These are phyloP conservation scores for Beroe forskalii DNA, from an alignment of 37 sponge, comb jelly and placozoan genomes.

Conservation along the genomic window DNA sequence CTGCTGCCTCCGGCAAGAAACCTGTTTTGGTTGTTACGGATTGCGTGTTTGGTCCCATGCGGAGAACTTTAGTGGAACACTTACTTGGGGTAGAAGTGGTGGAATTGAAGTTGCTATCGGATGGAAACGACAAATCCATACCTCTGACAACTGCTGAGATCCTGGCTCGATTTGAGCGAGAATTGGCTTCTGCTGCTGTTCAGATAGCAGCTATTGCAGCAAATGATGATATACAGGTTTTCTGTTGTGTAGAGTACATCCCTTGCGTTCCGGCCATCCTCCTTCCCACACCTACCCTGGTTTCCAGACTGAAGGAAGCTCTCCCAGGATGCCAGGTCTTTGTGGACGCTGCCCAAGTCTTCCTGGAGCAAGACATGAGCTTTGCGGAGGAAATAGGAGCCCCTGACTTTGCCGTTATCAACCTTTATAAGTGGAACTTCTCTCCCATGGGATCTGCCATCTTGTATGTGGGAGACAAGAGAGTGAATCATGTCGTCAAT, in stretches of 20 bases:
- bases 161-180: background rate
- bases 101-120: background rate
- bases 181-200: background rate
- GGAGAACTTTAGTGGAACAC: background rate
- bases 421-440: background rate
- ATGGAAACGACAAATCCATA: background rate
- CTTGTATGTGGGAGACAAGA: background rate
- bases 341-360: background rate
- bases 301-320: background rate
- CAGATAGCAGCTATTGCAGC: background rate
- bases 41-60: background rate
- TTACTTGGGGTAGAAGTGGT: background rate
- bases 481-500: background rate
- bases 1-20: background rate
- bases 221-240: background rate
- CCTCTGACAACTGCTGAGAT: background rate
- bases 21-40: background rate
- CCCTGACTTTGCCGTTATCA: background rate
- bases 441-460: background rate
- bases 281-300: background rate
- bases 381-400: background rate
- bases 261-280: background rate
- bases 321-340: background rate
- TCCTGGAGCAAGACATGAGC: background rate
- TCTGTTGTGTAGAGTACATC: background rate